Conservation (phyloP, 2,888 invertebrate species). For the Amphipoea oculea region DNA sequence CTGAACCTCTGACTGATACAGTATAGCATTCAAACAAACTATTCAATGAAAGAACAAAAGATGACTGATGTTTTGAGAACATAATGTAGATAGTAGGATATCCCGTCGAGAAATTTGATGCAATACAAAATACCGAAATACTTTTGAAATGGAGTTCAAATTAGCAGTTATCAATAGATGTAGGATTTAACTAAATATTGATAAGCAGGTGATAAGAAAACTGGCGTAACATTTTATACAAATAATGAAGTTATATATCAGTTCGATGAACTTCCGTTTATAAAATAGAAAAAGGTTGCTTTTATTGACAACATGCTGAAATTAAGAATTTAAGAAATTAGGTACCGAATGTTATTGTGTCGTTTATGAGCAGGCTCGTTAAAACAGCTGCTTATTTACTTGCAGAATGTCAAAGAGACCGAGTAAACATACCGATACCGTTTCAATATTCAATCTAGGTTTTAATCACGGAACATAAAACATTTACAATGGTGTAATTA, state of each 20-base stretch:
- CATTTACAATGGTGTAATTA: constrained; percentile 19
- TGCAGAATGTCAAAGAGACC: constrained; percentile 6
- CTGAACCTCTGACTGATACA: constrained; percentile 49
- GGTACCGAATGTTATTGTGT: neutral
- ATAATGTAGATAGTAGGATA: constrained; percentile 29
- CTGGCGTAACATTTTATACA: constrained; percentile 68
- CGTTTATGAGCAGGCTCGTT: neutral
- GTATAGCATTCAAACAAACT: constrained; percentile 64
- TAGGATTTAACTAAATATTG: constrained; percentile 73
- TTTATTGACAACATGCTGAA: constrained; percentile 70
- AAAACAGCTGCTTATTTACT: constrained; percentile 27
- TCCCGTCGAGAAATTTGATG: constrained; percentile 9
- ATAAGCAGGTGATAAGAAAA: constrained; percentile 83
- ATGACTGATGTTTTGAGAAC: constrained; percentile 60
- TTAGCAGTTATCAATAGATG: constrained; percentile 63
- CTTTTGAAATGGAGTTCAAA: constrained; percentile 51
- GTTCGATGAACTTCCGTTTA: constrained; percentile 88
- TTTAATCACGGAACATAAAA: constrained; percentile 22
- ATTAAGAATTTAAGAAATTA: neutral
- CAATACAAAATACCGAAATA: constrained; percentile 17
- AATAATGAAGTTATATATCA: constrained; percentile 72
- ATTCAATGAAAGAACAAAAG: constrained; percentile 64
- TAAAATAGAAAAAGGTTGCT: constrained; percentile 81
- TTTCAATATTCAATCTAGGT: constrained; percentile 27
- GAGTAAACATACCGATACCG: constrained; percentile 16